These are phyloP conservation scores for Tachystola acroxantha DNA, from an alignment of 2,888 invertebrate genomes.

Conservation along the genomic window DNA sequence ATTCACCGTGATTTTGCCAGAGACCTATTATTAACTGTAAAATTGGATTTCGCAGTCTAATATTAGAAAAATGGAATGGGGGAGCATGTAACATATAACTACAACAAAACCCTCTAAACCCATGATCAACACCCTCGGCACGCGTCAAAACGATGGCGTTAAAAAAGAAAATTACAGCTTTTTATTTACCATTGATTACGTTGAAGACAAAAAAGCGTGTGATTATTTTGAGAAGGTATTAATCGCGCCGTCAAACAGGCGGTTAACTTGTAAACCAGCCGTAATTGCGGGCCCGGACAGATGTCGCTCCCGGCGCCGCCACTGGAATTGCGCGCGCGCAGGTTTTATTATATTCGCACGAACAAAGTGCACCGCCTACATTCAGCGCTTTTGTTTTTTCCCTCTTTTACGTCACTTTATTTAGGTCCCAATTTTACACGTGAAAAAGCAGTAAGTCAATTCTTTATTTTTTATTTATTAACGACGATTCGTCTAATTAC, in stretches of 20 bases:
- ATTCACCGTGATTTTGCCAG: neutral
- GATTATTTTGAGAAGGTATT: slow-evolving; percentile 47
- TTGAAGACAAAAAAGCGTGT: slow-evolving; percentile 38
- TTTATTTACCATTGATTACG: slow-evolving; percentile 39
- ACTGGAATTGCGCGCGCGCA: slow-evolving; percentile 43
- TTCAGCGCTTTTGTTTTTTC: slow-evolving; percentile 8
- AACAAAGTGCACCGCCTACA: slow-evolving; percentile 35
- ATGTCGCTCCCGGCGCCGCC: slow-evolving; percentile 52
- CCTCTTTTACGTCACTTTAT: neutral
- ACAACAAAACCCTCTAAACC: slow-evolving; percentile 58
- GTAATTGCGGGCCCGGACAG: slow-evolving; percentile 46
- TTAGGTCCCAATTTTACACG: neutral
- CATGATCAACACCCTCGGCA: slow-evolving; percentile 39
- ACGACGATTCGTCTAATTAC: neutral
- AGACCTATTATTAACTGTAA: slow-evolving; percentile 27
- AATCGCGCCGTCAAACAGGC: slow-evolving; percentile 39
- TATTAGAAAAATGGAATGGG: slow-evolving; percentile 15
- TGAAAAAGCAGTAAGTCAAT: too few relatives aligned
- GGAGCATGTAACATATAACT: slow-evolving; percentile 57
- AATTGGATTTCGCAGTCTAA: slow-evolving; percentile 20
- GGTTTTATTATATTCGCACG: slow-evolving; percentile 34
- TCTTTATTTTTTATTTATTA: neutral
- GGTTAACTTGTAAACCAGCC: slow-evolving; percentile 50
- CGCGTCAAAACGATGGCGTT: slow-evolving; percentile 34
- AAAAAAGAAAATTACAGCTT: slow-evolving; percentile 46